Evolutionary conservation across 2,888 invertebrate genomes (phyloP).

Genomic region (Artemia sp.): DNA sequence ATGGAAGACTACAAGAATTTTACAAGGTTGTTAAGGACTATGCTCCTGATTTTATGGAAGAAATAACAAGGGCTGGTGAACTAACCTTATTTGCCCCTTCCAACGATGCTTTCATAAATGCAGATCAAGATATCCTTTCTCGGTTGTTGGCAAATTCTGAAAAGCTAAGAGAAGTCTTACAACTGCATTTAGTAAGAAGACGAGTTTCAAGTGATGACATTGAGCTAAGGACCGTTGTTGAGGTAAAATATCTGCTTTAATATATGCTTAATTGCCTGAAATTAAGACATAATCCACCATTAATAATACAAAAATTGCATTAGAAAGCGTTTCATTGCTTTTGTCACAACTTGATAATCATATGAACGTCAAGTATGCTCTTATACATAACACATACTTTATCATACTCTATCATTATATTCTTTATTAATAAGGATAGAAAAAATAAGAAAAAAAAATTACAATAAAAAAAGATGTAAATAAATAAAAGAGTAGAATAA

Average conservation of each 20-base stretch:
- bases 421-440: too few species aligned
- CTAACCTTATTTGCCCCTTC: constrained; percentile 76
- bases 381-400: too few species aligned
- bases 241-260: constrained; percentile 36
- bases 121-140: constrained; percentile 41
- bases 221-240: constrained; percentile 45
- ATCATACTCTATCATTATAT: too few species aligned
- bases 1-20: constrained; percentile 61
- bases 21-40: constrained; percentile 57
- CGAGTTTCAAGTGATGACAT: constrained; percentile 57
- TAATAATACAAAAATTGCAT: too few species aligned
- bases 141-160: constrained; percentile 47
- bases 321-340: too few species aligned
- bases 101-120: constrained; percentile 64
- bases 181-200: constrained; percentile 62
- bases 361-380: too few species aligned
- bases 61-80: constrained; percentile 49
- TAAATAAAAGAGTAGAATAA: too few species aligned
- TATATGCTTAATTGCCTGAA: too few species aligned
- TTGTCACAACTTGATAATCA: too few species aligned
- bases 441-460: too few species aligned
- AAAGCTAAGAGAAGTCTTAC: constrained; percentile 55
- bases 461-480: too few species aligned
- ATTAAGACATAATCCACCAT: too few species aligned
- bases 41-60: constrained; percentile 54